phyloP scores from a whole-genome alignment of 2,113 vertebrate species.

The Hippolais icterina region DNA sequence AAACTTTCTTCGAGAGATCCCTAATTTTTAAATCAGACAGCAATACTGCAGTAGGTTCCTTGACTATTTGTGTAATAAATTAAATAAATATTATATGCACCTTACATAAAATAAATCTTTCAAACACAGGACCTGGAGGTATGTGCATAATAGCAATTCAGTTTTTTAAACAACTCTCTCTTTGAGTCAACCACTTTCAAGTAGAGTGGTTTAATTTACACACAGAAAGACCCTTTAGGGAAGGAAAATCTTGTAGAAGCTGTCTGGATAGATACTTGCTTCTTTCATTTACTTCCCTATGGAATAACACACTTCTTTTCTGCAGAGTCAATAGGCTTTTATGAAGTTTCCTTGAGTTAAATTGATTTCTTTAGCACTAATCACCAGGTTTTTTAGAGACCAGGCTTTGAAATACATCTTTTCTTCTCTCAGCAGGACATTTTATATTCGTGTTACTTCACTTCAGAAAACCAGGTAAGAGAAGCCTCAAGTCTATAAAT shows the following conservation, averaged over 20 bases:
- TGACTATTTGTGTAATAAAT: not conserved
- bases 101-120: not conserved
- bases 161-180: not conserved
- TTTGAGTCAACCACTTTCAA: not conserved
- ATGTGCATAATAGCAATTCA: not conserved
- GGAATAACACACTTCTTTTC: conserved; percentile 26
- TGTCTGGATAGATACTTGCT: not conserved
- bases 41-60: not conserved
- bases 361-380: conserved; percentile 29
- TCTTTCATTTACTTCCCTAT: not conserved
- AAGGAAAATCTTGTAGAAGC: not conserved
- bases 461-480: not conserved
- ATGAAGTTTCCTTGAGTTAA: not conserved
- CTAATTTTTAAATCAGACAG: not conserved
- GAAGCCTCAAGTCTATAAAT: not conserved
- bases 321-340: not conserved
- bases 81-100: not conserved
- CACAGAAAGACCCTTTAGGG: conserved; percentile 1
- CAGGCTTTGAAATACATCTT: not conserved
- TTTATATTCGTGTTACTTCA: not conserved
- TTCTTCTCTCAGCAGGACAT: not conserved
- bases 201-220: conserved; percentile 12
- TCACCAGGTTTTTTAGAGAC: not conserved
- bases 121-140: not conserved
- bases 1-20: not conserved